A percentile compares a stretch with the other conserved stretches of the same genome.
phyloP scores from a whole-genome alignment of 2,113 vertebrate species.

The Chunga burmeisteri region DNA sequence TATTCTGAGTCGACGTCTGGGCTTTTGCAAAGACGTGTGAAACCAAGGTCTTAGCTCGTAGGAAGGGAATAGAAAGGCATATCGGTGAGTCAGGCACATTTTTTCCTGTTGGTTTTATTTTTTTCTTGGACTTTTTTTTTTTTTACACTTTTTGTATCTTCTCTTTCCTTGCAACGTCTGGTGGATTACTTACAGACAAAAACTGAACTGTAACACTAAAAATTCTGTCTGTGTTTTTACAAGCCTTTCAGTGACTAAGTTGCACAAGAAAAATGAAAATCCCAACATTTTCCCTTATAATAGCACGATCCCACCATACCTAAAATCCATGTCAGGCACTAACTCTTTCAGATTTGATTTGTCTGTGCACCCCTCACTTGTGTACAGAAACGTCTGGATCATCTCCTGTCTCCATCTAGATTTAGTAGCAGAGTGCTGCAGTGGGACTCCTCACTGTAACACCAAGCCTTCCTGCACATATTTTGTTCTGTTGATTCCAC shows the following conservation, averaged over 20 bases:
- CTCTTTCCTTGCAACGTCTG: not conserved
- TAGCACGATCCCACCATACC: not conserved
- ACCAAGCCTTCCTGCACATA: not conserved
- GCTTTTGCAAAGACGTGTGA: not conserved
- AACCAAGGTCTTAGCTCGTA: not conserved
- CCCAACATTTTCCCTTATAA: not conserved
- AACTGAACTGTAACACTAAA: not conserved
- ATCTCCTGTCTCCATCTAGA: slow-evolving; percentile 25
- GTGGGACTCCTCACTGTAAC: not conserved
- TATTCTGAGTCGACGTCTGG: not conserved
- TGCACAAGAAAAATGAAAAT: not conserved
- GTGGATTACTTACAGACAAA: not conserved
- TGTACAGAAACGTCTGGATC: slow-evolving; percentile 4
- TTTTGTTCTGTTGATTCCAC: not conserved
- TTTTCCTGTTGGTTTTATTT: not conserved
- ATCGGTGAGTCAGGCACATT: not conserved
- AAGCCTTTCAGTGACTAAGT: not conserved
- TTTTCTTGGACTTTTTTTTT: not conserved
- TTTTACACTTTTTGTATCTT: not conserved
- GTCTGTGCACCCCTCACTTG: not conserved
- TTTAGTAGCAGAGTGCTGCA: slow-evolving; percentile 19
- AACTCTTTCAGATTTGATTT: not conserved
- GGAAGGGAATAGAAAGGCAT: not conserved
- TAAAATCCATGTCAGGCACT: not conserved
- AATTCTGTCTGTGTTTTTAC: not conserved